These are phyloP conservation scores for Bettongia penicillata DNA, from an alignment of 2,113 vertebrate species.

Conservation along the genomic window DNA sequence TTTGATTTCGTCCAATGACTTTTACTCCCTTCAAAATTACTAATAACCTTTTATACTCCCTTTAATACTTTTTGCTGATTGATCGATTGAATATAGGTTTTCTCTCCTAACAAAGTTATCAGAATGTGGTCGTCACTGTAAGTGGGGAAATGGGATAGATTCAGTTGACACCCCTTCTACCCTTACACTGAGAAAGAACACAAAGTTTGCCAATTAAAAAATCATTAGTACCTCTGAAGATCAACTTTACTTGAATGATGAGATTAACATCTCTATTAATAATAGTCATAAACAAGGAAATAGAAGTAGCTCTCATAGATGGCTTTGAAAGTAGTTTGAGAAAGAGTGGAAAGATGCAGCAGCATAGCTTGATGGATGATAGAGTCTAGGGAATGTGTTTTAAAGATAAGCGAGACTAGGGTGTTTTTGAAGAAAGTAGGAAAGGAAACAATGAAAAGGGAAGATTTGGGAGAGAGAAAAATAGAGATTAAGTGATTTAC, in stretches of 20 bases:
- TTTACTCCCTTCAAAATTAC: not conserved
- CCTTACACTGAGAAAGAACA: not conserved
- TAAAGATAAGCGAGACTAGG: not conserved
- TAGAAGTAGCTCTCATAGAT: not conserved
- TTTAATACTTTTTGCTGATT: not conserved
- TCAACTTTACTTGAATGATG: no score
- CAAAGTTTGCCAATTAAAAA: not conserved
- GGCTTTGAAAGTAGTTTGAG: not conserved
- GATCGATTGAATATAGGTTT: not conserved
- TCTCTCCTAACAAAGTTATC: not conserved
- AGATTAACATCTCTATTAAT: not conserved
- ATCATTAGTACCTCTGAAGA: not conserved
- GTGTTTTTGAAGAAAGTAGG: not conserved
- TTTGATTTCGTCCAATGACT: not conserved
- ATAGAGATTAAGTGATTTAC: not conserved
- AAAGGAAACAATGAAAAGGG: not conserved
- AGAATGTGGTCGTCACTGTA: not conserved
- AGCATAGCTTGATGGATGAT: not conserved
- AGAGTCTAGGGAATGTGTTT: not conserved
- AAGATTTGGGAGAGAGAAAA: not conserved
- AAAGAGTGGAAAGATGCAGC: not conserved
- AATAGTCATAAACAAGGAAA: not conserved
- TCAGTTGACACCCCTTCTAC: not conserved
- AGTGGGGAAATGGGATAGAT: not conserved
- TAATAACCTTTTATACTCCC: not conserved